Evolutionary conservation across 1,140 invertebrate species (phyloP), one percentile per base, ranked within the genome.

Genomic region (Macrosteles quadrilineatus): DNA sequence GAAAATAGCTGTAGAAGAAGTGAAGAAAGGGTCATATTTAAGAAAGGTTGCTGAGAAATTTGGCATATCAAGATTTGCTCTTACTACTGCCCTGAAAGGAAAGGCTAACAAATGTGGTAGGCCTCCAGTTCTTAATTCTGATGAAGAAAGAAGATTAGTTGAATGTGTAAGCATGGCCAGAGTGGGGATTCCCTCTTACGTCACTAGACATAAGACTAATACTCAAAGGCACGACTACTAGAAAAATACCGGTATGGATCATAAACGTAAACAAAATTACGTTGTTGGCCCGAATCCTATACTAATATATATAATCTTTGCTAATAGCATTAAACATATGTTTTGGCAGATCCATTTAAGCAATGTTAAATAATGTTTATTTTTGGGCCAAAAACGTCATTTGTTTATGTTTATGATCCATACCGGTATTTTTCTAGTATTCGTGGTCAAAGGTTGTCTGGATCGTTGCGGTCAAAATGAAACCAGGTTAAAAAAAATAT

Each of bases 401-500:
- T n/a, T n/a, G n/a, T n/a, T n/a, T n/a, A n/a, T n/a, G n/a, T n/a
- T n/a, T n/a, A n/a, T n/a, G n/a, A n/a, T n/a, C n/a, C n/a, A n/a
- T n/a, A n/a, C n/a, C n/a, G n/a, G n/a, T n/a, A n/a, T n/a, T n/a
- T n/a, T n/a, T n/a, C n/a, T n/a, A n/a, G n/a, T n/a, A n/a, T n/a
- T n/a, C n/a, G n/a, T n/a, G n/a, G n/a, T 72, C 25, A 70, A 68
- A 21, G 47, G 47, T 57, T 53, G 53, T 19, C 43, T 68, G 21
- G 47, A 68, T 30, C 21, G 47, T 11, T 21, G 0, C n/a, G 30
- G 17, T 69, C n/a, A n/a, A n/a, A n/a, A n/a, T n/a, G n/a, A n/a
- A n/a, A n/a, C n/a, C n/a, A n/a, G n/a, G n/a, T 72, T 32, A 72
- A 65, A 69, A 57, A 72, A 31, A 72, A 72, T 70, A 32, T 72